phyloP scores from a whole-genome alignment of 2,888 invertebrate species.

The Spicauda simplicius region DNA sequence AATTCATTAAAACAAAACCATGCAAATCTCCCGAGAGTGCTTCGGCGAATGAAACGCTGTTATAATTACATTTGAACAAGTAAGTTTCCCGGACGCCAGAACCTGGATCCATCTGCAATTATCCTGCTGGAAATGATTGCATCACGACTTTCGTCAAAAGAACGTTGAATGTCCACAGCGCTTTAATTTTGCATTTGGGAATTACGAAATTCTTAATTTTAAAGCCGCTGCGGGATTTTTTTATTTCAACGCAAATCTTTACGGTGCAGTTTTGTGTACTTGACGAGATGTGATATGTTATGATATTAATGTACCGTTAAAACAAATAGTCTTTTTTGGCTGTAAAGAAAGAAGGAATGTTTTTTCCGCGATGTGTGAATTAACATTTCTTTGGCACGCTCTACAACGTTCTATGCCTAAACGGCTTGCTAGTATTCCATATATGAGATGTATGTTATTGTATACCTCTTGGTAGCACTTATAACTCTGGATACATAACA shows the following conservation, averaged over 20 bases:
- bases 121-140: conserved; percentile 47
- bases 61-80: conserved; percentile 46
- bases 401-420: no score
- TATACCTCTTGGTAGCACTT: no score
- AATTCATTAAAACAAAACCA: conserved; percentile 26
- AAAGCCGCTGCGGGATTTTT: conserved; percentile 18
- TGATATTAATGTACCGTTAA: no score
- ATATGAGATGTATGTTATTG: no score
- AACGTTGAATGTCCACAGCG: conserved; percentile 41
- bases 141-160: conserved; percentile 46
- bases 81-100: conserved; percentile 41
- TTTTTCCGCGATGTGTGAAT: no score
- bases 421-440: no score
- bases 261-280: conserved; percentile 34
- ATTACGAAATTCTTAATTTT: conserved; percentile 10
- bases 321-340: no score
- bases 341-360: no score
- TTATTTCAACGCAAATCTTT: conserved; percentile 14
- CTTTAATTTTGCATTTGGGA: conserved; percentile 32
- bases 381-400: no score
- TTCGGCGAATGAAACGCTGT: conserved; percentile 41
- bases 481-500: no score
- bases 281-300: background rate
- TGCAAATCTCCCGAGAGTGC: conserved; percentile 35
- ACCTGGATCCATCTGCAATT: conserved; percentile 45